Base-by-base conservation (phyloP, 23 tunicate species). In the Phallusia fumigata region DNA sequence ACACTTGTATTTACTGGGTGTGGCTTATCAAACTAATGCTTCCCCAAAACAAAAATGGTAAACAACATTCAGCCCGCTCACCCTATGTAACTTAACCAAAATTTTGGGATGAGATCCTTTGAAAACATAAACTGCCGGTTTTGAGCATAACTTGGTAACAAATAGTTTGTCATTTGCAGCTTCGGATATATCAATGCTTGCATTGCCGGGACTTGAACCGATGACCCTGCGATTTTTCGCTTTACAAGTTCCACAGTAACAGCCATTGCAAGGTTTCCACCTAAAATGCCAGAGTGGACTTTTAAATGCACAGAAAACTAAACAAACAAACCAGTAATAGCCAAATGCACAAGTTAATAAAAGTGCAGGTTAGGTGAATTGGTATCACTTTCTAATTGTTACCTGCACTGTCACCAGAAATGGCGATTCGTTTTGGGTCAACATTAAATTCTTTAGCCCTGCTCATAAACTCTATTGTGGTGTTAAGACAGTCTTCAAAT, bases 351-450 rank as follows among this genome's bases (percentile, higher is more conserved):
- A n/a, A n/a, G n/a, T n/a, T n/a, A n/a, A n/a, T n/a, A n/a, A n/a
- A n/a, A n/a, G n/a, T n/a, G n/a, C n/a, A n/a, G n/a, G 47, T 40
- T 40, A 3, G 47, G 47, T 40, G 47, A 40, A 40, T 40, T 10
- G 10, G 8, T 40, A 10, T 3, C 6, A 75, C n/a, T n/a, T n/a
- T n/a, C n/a, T n/a, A n/a, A n/a, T n/a, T n/a, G n/a, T 75, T 80
- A 92, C 97, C 97, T 47, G 97, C 97, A 83, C 97, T 92, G 72
- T 83, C 88, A 3, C 97, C 97, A 18, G 65, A 35, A 0, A 92
- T 0, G 19, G 34, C 83, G 6, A 92, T 80, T 79, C 84, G 87
- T 0, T 83, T 76, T 0, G 91, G 91, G 80, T 92, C 74, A 40
- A 92, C 86, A 74, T 84, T 76, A 77, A 78, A 83, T 24, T 79